These are phyloP conservation scores for Mystacornis crossleyi DNA, from an alignment of 2,113 vertebrate genomes.

Conservation along the genomic window DNA sequence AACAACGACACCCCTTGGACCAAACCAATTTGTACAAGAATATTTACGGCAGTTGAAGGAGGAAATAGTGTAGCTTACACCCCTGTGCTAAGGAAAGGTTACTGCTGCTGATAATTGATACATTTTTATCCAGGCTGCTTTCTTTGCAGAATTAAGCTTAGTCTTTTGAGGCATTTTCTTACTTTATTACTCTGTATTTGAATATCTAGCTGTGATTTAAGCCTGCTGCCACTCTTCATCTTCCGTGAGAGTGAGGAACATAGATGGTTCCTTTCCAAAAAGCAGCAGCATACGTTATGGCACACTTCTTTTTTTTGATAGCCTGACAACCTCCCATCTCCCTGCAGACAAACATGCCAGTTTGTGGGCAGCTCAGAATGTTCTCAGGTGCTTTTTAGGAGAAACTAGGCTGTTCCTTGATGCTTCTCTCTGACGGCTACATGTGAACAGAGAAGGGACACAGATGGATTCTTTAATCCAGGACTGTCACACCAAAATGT, in stretches of 20 bases:
- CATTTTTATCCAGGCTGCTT: background rate
- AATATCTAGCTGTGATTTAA: background rate
- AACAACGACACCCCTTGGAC: background rate
- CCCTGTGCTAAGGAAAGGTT: background rate
- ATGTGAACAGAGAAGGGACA: background rate
- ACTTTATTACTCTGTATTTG: background rate
- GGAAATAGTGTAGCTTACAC: background rate
- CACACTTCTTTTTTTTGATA: background rate
- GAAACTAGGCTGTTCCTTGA: background rate
- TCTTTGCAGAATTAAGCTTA: background rate
- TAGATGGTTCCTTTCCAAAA: background rate
- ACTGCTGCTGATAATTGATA: background rate
- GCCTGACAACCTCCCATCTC: background rate
- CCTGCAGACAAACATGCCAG: background rate
- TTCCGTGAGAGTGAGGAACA: background rate
- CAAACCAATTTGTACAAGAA: background rate
- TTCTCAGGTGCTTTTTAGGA: background rate
- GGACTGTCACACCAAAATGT: background rate
- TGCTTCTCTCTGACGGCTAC: background rate
- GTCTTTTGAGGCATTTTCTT: background rate
- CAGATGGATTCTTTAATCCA: background rate
- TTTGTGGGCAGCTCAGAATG: background rate
- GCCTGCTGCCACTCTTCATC: background rate
- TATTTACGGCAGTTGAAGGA: background rate
- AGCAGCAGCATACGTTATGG: background rate